Evolutionary conservation across 2,113 vertebrate genomes (phyloP), one percentile per base, ranked within the genome.

Genomic region (Sprattus sprattus): DNA sequence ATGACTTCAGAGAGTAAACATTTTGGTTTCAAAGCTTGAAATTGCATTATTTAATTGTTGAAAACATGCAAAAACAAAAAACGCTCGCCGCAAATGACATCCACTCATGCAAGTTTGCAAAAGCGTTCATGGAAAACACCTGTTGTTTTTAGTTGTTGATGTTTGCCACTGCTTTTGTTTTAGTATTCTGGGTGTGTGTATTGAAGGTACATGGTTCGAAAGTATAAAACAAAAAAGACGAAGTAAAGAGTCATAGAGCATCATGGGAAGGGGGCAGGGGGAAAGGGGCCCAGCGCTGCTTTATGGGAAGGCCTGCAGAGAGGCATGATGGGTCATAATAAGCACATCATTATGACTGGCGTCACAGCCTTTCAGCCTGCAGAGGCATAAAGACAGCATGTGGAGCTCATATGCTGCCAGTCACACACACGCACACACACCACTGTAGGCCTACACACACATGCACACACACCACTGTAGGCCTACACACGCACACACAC

Each of bases 291-390:
- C 54, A 16, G 54, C 81, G 6, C 87, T 83, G 87, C 89, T 93
- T 90, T 88, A 91, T 83, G 44, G 91, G 83, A 67, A 52, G 13
- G 88, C 90, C 92, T 85, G 90, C 91, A 93, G 92, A 13, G 91
- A 92, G 81, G 92, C 91, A 92, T 91, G 91, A 92, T 93, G 94
- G 92, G 93, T 92, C 91, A 91, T 93, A 93, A 93, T 93, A 92
- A 93, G 91, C 94, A 93, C 90, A 93, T 94, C 93, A 93, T 93
- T 94, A 92, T 91, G 89, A 92, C 87, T 92, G 89, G 93, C 28
- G 91, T 90, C 87, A 90, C 89, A 84, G 89, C 84, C 92, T 91
- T 92, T 93, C 91, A 91, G 85, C 91, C 89, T 91, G 93, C 93
- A 91, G 90, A 85, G 84, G 16, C 83, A 94, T 89, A 94, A 94